phyloP scores from a whole-genome alignment of 2,888 invertebrate species.

The Magallana nippona region DNA sequence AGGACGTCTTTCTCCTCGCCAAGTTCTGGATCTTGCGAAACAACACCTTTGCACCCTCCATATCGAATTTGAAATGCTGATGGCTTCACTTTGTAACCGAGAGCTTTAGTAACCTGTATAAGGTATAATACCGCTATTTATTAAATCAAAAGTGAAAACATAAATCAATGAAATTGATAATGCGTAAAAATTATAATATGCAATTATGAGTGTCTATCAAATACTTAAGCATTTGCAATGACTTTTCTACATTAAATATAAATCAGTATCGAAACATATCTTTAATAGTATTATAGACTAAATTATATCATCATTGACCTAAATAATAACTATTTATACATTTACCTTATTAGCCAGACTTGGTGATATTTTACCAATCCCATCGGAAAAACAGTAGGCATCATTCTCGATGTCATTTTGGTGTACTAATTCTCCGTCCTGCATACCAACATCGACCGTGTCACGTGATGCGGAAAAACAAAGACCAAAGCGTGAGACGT shows the following conservation, averaged over 20 bases:
- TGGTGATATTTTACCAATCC: conserved; percentile 42
- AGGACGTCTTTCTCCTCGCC: not conserved
- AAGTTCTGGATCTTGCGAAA: conserved; percentile 47
- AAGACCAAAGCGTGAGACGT: conserved; percentile 79
- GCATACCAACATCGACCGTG: conserved; percentile 36
- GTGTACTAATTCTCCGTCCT: not conserved
- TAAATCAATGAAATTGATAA: too few relatives aligned
- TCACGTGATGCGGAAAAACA: conserved; percentile 71
- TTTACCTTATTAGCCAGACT: conserved; percentile 37
- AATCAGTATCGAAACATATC: too few relatives aligned
- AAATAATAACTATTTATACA: not conserved
- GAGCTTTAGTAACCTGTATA: conserved; percentile 11
- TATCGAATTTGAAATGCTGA: conserved; percentile 57
- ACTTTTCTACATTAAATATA: too few relatives aligned
- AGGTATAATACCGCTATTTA: too few relatives aligned
- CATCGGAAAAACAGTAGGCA: conserved; percentile 52
- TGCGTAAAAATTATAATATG: too few relatives aligned
- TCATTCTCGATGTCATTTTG: conserved; percentile 41
- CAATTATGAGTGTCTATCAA: too few relatives aligned
- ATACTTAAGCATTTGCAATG: too few relatives aligned
- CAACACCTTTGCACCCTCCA: conserved; percentile 58
- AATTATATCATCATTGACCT: too few relatives aligned
- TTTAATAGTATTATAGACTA: too few relatives aligned
- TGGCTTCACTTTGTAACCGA: conserved; percentile 42
- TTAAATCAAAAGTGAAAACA: too few relatives aligned